A percentile compares a stretch with the other conserved stretches of the same genome.
phyloP scores from a whole-genome alignment of 2,113 vertebrate species.

The Craseonycteris thonglongyai region DNA sequence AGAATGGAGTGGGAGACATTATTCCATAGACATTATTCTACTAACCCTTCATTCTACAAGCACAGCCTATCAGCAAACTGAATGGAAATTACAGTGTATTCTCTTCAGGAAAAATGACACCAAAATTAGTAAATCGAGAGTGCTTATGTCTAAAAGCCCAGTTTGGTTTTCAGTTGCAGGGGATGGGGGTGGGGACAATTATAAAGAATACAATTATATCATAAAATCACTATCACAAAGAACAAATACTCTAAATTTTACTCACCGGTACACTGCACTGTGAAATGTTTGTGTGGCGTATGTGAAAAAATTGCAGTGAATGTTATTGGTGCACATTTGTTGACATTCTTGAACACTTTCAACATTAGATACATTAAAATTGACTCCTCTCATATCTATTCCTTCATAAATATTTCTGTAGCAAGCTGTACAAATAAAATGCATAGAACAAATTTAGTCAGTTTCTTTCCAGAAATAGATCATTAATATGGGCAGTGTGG shows the following conservation, averaged over 20 bases:
- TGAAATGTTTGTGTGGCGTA: conserved; percentile 69
- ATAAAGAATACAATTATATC: not conserved
- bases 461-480: not conserved
- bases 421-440: conserved; percentile 73
- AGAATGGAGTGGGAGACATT: not conserved
- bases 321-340: conserved; percentile 77
- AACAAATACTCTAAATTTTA: not conserved
- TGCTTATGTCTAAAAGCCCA: not conserved
- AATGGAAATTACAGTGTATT: not conserved
- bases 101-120: not conserved
- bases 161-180: not conserved
- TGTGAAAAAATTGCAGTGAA: conserved; percentile 81
- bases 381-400: conserved; percentile 80
- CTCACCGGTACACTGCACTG: conserved; percentile 69
- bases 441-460: not conserved
- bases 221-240: not conserved
- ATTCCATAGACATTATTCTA: not conserved
- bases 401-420: conserved; percentile 66
- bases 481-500: not conserved
- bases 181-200: no score
- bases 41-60: not conserved
- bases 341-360: conserved; percentile 76
- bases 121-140: not conserved
- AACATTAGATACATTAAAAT: conserved; percentile 63
- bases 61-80: not conserved